These are phyloP conservation scores for Lysandra bellargus DNA, from an alignment of 2,888 invertebrate genomes.

Conservation along the genomic window DNA sequence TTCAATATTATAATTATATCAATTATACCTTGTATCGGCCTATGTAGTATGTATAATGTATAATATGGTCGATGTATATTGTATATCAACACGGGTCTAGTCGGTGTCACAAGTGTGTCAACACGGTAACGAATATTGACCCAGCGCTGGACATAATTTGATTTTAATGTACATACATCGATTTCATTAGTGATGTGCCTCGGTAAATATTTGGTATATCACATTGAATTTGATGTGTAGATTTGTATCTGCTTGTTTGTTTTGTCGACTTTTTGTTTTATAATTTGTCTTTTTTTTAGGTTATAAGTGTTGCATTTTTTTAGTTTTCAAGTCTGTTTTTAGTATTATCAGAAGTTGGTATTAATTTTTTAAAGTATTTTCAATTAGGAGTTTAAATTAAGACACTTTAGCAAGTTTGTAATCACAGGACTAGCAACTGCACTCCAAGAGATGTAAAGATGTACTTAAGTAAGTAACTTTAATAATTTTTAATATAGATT, in stretches of 20 bases:
- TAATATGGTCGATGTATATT: neutral
- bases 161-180: conserved; percentile 29
- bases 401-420: too few relatives aligned
- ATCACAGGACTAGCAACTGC: too few relatives aligned
- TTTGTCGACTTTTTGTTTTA: neutral
- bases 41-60: neutral
- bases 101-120: neutral
- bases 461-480: too few relatives aligned
- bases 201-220: neutral
- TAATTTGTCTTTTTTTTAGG: neutral
- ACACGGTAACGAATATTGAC: conserved; percentile 18
- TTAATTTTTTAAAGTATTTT: too few relatives aligned
- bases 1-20: neutral
- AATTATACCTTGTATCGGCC: neutral
- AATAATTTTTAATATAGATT: too few relatives aligned
- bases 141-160: conserved; percentile 18
- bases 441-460: too few relatives aligned
- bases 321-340: too few relatives aligned
- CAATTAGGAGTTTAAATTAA: too few relatives aligned
- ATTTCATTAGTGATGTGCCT: conserved; percentile 21
- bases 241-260: neutral
- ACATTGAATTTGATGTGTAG: neutral
- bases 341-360: too few relatives aligned
- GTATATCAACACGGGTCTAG: neutral
- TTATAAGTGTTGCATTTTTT: neutral